phyloP scores from a whole-genome alignment of 2,797 vertebrate species.

The Tympanoctomys barrerae region DNA sequence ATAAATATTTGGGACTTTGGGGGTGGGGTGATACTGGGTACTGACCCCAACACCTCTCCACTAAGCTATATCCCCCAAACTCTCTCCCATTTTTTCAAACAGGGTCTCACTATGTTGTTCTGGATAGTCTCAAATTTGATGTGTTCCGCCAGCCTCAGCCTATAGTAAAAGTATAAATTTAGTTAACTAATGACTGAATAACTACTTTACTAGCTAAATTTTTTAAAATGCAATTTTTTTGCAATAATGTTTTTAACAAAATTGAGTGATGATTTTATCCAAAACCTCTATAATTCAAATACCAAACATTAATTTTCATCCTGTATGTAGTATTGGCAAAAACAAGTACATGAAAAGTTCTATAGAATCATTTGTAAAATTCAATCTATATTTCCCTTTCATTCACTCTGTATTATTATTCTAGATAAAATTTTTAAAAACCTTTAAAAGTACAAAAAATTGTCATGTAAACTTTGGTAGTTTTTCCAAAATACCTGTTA shows the following conservation, averaged over 20 bases:
- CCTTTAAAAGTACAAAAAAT: background rate
- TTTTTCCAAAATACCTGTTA: slow-evolving; percentile 17
- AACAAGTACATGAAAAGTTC: background rate
- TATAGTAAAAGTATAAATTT: background rate
- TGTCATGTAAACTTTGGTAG: background rate
- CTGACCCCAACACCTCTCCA: background rate
- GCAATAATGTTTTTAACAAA: background rate
- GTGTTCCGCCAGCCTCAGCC: background rate
- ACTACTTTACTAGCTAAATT: background rate
- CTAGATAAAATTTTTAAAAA: background rate
- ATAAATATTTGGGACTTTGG: background rate
- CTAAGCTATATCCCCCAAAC: background rate
- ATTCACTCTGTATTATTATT: background rate
- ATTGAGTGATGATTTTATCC: background rate
- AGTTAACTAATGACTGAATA: slow-evolving; percentile 8
- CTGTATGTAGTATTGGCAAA: background rate
- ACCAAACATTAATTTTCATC: slow-evolving; percentile 8
- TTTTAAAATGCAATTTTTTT: background rate
- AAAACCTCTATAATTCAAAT: slow-evolving; percentile 30
- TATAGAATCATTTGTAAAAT: slow-evolving; percentile 35
- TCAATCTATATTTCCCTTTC: slow-evolving; percentile 5
- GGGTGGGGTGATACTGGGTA: background rate
- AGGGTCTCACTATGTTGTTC: background rate
- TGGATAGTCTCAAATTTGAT: background rate
- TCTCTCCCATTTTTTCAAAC: background rate